Percentiles rank a stretch among this genome's conserved stretches.
These are phyloP conservation scores for Fringilla coelebs DNA, from an alignment of 2,797 vertebrate genomes.

Conservation along the genomic window DNA sequence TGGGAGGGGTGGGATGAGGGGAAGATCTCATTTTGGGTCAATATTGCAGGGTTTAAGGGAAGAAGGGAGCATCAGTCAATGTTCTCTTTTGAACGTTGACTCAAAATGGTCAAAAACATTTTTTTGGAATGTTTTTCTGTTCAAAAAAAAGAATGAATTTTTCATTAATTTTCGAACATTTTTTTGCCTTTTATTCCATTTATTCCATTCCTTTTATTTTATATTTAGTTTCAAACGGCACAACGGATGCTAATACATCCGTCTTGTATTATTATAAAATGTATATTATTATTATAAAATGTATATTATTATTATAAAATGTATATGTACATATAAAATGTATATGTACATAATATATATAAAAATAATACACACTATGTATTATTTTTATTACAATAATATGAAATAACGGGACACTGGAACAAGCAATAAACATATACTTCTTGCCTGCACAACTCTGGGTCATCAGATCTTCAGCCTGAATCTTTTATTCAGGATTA, in stretches of 20 bases:
- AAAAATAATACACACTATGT: rapidly evolving
- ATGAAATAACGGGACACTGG: not conserved
- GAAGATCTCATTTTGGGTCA: not conserved
- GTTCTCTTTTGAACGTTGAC: not conserved
- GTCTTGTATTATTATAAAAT: too few species aligned
- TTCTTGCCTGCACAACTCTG: not conserved
- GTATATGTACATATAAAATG: too few species aligned
- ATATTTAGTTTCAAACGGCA: not conserved
- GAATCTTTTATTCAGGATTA: not conserved
- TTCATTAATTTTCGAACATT: not conserved
- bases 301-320: too few species aligned
- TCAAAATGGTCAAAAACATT: not conserved
- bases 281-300: too few species aligned
- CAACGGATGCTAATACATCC: too few species aligned
- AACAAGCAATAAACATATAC: not conserved
- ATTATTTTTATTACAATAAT: not conserved
- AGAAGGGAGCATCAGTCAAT: not conserved
- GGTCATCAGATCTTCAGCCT: not conserved
- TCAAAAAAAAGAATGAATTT: not conserved
- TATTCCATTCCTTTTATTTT: too few species aligned
- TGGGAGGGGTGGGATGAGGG: rapidly evolving
- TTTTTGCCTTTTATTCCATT: not conserved
- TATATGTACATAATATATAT: too few species aligned
- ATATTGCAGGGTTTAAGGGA: not conserved
- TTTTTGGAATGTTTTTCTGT: not conserved